Base-by-base conservation (phyloP, 1,140 invertebrate genomes). In the Helicoverpa armigera region DNA sequence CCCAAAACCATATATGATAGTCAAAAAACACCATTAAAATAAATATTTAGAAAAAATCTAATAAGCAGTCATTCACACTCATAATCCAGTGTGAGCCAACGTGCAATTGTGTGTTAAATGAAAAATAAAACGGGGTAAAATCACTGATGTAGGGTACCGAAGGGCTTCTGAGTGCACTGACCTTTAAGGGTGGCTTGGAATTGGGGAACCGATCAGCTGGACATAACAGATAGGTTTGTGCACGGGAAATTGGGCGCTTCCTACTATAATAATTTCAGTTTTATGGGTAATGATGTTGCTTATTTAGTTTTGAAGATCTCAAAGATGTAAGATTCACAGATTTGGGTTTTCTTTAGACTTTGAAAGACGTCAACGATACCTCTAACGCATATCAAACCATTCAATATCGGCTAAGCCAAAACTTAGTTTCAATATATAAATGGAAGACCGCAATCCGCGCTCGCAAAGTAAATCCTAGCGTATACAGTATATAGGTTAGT, bases 151-250 rank as follows among this genome's bases (percentile, higher is more conserved):
- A 60, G 73, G 65, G 78, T 43, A 67, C 53, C 63, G 76, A 84
- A 87, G 82, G 82, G 80, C 78, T 82, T 80, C 79, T 79, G 82
- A 79, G 86, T 80, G 82, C 85, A 73, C 60, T 85, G 83, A 88
- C 86, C 86, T 84, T 77, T 83, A 82, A 76, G 83, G 85, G 81
- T 78, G 48, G 79, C 51, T 67, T 61, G 31, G 56, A 56, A 82
- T 82, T 84, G 72, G 72, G 83, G 82, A 78, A 51, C 69, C 81
- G 82, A 83, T 87, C 78, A 80, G 82, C 83, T 85, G 85, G 83
- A 87, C 85, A 84, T 81, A 85, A 83, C 76, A 82, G 85, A 86
- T 84, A 86, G 75, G 60, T 48, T 78, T 63, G 43, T 80, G 18
- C 14, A 79, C 63, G 65, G 76, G 63, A 75, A 77, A 79, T 79